These are phyloP conservation scores for Drosophila paramelanica DNA, from an alignment of 2,888 invertebrate species.

Conservation along the genomic window DNA sequence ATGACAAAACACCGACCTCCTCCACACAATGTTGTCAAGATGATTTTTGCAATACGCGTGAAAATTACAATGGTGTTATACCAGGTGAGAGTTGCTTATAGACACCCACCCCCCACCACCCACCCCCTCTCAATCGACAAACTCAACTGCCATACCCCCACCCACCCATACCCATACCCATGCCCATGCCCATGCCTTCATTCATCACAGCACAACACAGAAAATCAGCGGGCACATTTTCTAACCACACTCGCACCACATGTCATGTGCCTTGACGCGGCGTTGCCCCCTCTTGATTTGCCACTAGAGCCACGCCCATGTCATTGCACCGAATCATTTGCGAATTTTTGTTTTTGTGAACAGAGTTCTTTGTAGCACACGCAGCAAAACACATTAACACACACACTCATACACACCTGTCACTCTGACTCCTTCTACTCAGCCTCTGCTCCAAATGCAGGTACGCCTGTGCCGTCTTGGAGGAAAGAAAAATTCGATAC, in stretches of 20 bases:
- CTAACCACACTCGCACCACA: slow-evolving; percentile 13
- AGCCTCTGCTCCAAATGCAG: slow-evolving; percentile 18
- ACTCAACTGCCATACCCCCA: slow-evolving; percentile 2
- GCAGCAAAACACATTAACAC: slow-evolving; percentile 30
- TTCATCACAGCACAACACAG: slow-evolving; percentile 15
- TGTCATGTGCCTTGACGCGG: not conserved
- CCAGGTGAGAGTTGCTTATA: slow-evolving; percentile 83
- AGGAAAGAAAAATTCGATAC: slow-evolving; percentile 9
- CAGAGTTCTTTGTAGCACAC: slow-evolving; percentile 43
- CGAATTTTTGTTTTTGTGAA: slow-evolving; percentile 30
- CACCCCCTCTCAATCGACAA: slow-evolving; percentile 10
- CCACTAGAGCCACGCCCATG: slow-evolving; percentile 42
- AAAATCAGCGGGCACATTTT: slow-evolving; percentile 20
- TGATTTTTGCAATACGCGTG: slow-evolving; percentile 89
- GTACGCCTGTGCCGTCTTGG: slow-evolving; percentile 34
- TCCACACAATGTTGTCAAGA: slow-evolving; percentile 87
- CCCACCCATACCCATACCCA: slow-evolving; percentile 11
- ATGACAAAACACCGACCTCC: slow-evolving; percentile 82
- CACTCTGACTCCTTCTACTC: slow-evolving; percentile 14
- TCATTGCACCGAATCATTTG: slow-evolving; percentile 67
- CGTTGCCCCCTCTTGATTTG: slow-evolving; percentile 1
- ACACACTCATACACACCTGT: slow-evolving; percentile 31
- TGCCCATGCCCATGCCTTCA: slow-evolving; percentile 1
- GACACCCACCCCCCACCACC: slow-evolving; percentile 18
- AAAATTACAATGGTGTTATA: slow-evolving; percentile 80